phyloP scores from a whole-genome alignment of 2,888 invertebrate genomes.

The Hypolimnas misippus region DNA sequence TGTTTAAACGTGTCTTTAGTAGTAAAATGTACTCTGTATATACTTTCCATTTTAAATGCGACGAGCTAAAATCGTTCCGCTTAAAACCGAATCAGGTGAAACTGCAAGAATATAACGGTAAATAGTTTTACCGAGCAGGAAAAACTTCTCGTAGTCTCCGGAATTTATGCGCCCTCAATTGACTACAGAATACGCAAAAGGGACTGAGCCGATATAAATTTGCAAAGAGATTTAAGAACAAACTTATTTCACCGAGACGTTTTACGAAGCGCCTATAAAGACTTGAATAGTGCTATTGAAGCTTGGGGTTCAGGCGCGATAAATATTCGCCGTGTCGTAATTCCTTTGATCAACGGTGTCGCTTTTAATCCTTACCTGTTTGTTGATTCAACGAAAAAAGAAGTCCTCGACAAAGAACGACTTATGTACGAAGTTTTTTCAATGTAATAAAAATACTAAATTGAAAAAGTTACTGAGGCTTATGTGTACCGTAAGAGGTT shows the following conservation, averaged over 20 bases:
- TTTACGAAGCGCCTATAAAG: constrained; percentile 50
- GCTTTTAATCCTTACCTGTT: constrained; percentile 54
- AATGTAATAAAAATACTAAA: constrained; percentile 31
- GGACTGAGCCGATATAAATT: constrained; percentile 39
- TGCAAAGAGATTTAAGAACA: constrained; percentile 41
- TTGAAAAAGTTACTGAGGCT: constrained; percentile 30
- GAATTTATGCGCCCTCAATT: constrained; percentile 19
- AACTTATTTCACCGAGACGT: constrained; percentile 42
- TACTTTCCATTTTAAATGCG: neutral
- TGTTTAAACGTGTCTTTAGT: no score
- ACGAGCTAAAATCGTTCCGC: neutral
- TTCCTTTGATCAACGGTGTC: constrained; percentile 54
- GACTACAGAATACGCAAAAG: constrained; percentile 22
- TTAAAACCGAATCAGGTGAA: neutral
- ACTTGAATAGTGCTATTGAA: constrained; percentile 50
- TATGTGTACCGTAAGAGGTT: constrained; percentile 18
- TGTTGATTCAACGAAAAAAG: constrained; percentile 54
- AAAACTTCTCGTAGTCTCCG: constrained; percentile 18
- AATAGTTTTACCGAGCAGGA: constrained; percentile 22
- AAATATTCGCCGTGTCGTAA: constrained; percentile 53
- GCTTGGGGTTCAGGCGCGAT: constrained; percentile 50
- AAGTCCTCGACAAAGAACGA: constrained; percentile 12
- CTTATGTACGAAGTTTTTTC: constrained; percentile 17
- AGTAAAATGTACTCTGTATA: neutral
- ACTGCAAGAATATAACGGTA: constrained; percentile 8